Evolutionary conservation across 2,888 invertebrate species (phyloP).

Genomic region (Tachina fera): DNA sequence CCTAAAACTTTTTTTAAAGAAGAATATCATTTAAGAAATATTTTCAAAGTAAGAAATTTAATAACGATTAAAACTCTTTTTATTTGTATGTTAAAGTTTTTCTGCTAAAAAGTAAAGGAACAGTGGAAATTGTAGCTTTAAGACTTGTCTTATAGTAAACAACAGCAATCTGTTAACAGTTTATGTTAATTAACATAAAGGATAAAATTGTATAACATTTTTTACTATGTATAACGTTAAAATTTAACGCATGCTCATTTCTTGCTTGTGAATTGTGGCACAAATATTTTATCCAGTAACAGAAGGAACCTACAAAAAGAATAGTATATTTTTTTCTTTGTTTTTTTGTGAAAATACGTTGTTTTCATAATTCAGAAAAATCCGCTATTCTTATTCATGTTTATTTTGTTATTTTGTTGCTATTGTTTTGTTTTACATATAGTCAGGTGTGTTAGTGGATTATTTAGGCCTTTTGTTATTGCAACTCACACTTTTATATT

Average conservation of each 20-base stretch:
- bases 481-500: neutral
- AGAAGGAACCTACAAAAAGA: constrained; percentile 13
- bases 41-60: neutral
- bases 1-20: no score
- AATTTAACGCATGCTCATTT: constrained; percentile 55
- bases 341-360: constrained; percentile 9
- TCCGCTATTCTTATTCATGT: neutral
- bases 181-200: constrained; percentile 15
- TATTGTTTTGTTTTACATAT: neutral
- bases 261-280: neutral
- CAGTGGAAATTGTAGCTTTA: neutral
- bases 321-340: neutral
- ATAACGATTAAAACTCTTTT: neutral
- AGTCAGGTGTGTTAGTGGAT: constrained; percentile 19
- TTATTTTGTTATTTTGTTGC: neutral
- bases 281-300: constrained; percentile 52
- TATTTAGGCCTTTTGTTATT: neutral
- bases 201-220: constrained; percentile 30
- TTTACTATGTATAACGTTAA: neutral
- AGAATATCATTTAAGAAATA: neutral
- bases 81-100: neutral
- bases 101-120: neutral
- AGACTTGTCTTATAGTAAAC: neutral
- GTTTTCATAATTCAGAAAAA: constrained; percentile 24
- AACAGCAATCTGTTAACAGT: neutral